Base-by-base conservation (phyloP, 2,797 vertebrate species). In the Smutsia temminckii region DNA sequence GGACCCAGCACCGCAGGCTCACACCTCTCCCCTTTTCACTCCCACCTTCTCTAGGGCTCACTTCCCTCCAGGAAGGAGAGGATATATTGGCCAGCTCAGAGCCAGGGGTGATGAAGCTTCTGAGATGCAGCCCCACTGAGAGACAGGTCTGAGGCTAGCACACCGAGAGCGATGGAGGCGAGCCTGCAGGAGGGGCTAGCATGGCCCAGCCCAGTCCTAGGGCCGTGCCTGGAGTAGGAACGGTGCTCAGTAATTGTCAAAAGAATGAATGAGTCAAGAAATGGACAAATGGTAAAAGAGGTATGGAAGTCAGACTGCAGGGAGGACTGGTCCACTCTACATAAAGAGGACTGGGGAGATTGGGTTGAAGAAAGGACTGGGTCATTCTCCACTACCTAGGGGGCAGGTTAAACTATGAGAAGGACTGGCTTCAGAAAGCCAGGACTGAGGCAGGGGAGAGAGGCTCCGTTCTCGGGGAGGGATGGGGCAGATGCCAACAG, bases 261-360 rank as follows among this genome's bases (percentile, higher is more conserved):
- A 79, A 91, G 94, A 77, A 77, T 18, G 42, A 90, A 93, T 46
- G 74, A 95, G 37, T 14, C 51, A 34, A 13, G 57, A 72, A 37
- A n/a, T 13, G 29, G 59, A 68, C 81, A 55, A 12, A 69, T 27
- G 78, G 93, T 79, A 34, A 55, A 69, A 85, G 91, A 84, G 12
- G 49, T 18, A 18, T 4, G 37, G 34, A 74, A 96, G 96, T 95
- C 23, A 91, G 94, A 94, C 49, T 13, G 55, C 23, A 57, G 78
- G 87, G 57, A 89, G 71, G 59, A 96, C 91, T 0, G 18, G 85
- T 32, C 49, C 12, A 7, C 27, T 49, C 51, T 34, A 3, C 12
- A 3, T 0, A 32, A 66, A 71, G 55, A 55, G 25, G 63, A 34
- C 23, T 11, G 74, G 63, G 17, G 49, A 40, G 17, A 27, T 6